A percentile compares a stretch with the other conserved stretches of the same genome.
Conservation (phyloP, 2,113 vertebrate species). For the Sphyrna mokarran region DNA sequence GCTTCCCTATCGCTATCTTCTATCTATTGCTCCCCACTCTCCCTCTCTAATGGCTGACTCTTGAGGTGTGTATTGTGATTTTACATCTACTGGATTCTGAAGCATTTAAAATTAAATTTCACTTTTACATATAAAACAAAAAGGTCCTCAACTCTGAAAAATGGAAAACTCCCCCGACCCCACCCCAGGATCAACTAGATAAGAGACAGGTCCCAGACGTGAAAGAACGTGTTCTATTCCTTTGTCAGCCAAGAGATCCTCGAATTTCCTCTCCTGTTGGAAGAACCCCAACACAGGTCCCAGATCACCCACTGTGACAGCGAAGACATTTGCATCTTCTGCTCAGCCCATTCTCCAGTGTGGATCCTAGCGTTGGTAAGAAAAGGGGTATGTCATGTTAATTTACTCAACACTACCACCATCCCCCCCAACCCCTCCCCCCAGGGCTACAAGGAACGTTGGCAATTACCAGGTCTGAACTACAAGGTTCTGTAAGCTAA, state of each 20-base stretch:
- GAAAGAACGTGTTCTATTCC: not conserved
- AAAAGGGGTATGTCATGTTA: not conserved
- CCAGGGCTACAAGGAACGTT: not conserved
- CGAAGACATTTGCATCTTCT: conserved; percentile 10
- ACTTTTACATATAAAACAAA: not conserved
- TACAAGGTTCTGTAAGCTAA: not conserved
- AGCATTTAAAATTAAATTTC: not conserved
- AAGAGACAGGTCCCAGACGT: not conserved
- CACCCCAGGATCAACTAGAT: not conserved
- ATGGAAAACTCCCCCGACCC: not conserved
- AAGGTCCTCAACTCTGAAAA: not conserved
- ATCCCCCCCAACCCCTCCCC: not conserved
- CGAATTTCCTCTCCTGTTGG: not conserved
- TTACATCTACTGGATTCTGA: not conserved
- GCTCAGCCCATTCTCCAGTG: not conserved
- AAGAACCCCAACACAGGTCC: not conserved
- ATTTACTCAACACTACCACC: not conserved
- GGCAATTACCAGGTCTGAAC: conserved; percentile 7
- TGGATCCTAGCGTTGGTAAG: not conserved
- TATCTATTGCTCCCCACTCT: not conserved
- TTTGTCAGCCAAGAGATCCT: not conserved
- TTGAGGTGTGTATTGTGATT: not conserved
- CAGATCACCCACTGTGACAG: not conserved
- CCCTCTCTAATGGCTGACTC: not conserved
- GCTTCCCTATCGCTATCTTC: not conserved